These are phyloP conservation scores for Halictus rubicundus DNA, from an alignment of 1,140 invertebrate genomes.

Conservation along the genomic window DNA sequence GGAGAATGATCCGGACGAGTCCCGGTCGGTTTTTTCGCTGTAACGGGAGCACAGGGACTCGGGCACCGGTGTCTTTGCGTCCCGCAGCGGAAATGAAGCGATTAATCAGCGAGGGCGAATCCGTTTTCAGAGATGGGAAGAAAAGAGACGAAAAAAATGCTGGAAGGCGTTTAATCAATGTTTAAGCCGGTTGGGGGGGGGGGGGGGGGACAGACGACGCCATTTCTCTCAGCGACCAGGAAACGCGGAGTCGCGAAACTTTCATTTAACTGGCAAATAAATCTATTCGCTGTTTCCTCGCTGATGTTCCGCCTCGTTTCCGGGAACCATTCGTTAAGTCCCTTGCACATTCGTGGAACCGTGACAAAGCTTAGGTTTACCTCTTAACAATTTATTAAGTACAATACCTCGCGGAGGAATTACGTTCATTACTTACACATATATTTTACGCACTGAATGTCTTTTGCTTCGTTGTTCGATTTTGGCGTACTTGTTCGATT, in stretches of 20 bases:
- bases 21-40: neutral
- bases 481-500: too few species aligned
- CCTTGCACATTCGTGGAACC: too few species aligned
- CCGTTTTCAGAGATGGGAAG: neutral
- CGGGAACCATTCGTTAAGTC: neutral
- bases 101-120: conserved; percentile 63
- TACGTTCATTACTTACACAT: too few species aligned
- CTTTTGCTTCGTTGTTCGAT: too few species aligned
- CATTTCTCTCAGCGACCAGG: conserved; percentile 11
- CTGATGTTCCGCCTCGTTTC: neutral
- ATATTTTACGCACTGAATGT: too few species aligned
- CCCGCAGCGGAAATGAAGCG: conserved; percentile 66
- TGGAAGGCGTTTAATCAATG: conserved; percentile 6
- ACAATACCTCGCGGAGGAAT: too few species aligned
- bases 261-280: conserved; percentile 16
- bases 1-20: neutral
- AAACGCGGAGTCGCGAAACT: conserved; percentile 3
- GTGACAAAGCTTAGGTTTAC: too few species aligned
- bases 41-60: too few species aligned
- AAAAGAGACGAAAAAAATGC: neutral
- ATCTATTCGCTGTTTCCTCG: neutral
- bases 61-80: neutral
- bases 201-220: too few species aligned
- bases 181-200: neutral
- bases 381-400: too few species aligned